Percentiles rank a stretch among this genome's conserved stretches.
Conservation (phyloP, 2,797 vertebrate genomes). For the Thamnophis elegans region DNA sequence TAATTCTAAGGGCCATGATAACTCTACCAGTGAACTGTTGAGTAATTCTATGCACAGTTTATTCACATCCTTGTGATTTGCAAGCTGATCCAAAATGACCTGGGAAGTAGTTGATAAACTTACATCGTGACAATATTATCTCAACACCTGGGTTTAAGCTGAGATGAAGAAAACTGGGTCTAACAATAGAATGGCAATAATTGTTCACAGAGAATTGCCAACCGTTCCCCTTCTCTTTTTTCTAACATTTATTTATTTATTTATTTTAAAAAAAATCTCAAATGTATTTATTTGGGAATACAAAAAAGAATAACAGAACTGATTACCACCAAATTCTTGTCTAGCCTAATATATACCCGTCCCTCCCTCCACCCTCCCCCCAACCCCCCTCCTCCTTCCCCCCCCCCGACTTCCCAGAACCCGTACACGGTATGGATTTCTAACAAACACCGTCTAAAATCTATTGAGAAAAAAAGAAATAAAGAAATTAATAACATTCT, state of each 20-base stretch:
- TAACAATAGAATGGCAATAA: background rate
- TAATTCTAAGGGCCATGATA: background rate
- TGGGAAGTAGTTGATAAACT: background rate
- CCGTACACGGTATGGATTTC: too few species aligned
- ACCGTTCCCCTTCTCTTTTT: background rate
- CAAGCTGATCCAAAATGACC: background rate
- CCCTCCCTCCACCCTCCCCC: too few species aligned
- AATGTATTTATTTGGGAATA: too few species aligned
- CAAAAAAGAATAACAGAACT: too few species aligned
- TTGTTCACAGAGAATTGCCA: background rate
- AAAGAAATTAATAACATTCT: too few species aligned
- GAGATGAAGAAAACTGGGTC: background rate
- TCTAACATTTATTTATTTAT: background rate
- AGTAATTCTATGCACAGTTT: background rate
- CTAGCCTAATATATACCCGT: too few species aligned
- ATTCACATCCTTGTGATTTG: background rate
- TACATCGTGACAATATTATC: background rate
- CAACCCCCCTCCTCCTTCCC: too few species aligned
- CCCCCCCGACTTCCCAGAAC: too few species aligned
- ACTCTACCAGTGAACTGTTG: background rate
- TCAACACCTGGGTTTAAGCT: background rate
- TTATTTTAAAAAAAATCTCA: too few species aligned
- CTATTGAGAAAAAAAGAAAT: too few species aligned
- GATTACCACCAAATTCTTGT: too few species aligned
- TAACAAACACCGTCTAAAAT: too few species aligned